Evolutionary conservation across 2,888 invertebrate genomes (phyloP).

Genomic region (Drosophila kanekoi): DNA sequence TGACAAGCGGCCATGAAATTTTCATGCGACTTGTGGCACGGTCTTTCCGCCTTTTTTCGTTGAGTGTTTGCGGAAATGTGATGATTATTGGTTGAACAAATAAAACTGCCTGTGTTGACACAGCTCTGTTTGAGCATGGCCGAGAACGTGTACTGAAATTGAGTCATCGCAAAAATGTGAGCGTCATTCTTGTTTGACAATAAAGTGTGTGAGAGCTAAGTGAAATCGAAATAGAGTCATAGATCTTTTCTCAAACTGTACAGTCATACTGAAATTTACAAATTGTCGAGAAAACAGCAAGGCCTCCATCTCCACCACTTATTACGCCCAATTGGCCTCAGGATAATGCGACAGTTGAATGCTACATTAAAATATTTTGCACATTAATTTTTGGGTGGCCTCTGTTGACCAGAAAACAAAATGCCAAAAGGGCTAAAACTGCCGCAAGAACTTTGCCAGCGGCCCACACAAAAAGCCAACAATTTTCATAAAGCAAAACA

Average conservation of each 20-base stretch:
- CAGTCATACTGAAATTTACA: background rate
- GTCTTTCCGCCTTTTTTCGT: slow-evolving; percentile 5
- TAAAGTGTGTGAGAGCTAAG: slow-evolving; percentile 1
- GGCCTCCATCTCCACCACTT: slow-evolving; percentile 34
- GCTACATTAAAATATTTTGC: slow-evolving; percentile 71
- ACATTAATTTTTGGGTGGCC: slow-evolving; percentile 58
- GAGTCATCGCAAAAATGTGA: slow-evolving; percentile 35
- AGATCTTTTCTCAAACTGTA: background rate
- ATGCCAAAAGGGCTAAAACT: slow-evolving; percentile 38
- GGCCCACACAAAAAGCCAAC: slow-evolving; percentile 50
- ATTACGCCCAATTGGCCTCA: slow-evolving; percentile 51
- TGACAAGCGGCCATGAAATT: slow-evolving; percentile 63
- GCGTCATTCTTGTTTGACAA: slow-evolving; percentile 31
- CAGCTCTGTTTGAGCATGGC: slow-evolving; percentile 28
- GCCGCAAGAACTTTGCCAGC: slow-evolving; percentile 39
- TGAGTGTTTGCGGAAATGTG: slow-evolving; percentile 76
- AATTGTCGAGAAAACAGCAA: slow-evolving; percentile 6
- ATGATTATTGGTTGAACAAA: slow-evolving; percentile 78
- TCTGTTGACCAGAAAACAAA: slow-evolving; percentile 59
- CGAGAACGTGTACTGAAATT: slow-evolving; percentile 39
- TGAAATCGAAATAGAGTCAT: background rate
- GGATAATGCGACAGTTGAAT: slow-evolving; percentile 42
- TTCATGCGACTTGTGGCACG: slow-evolving; percentile 57
- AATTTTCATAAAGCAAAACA: slow-evolving; percentile 68
- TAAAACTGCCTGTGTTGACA: slow-evolving; percentile 55